Percentiles rank a stretch among this genome's conserved stretches.
Conservation (phyloP, 2,888 invertebrate species). For the Noctua pronuba region DNA sequence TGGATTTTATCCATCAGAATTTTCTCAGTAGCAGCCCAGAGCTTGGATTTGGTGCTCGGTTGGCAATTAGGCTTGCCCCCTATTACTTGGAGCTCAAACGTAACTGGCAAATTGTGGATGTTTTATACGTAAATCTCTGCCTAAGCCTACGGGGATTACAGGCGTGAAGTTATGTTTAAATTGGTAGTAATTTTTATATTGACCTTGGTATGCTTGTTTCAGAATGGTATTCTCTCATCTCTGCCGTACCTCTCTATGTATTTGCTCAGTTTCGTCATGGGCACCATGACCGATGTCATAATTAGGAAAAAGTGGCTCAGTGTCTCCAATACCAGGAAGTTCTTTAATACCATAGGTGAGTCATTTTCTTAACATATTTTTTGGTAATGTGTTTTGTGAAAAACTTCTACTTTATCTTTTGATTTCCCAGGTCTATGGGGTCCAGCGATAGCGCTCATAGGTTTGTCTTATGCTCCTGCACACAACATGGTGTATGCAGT, state of each 20-base stretch:
- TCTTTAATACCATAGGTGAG: slow-evolving; percentile 92
- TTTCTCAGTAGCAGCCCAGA: neutral
- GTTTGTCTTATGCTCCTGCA: slow-evolving; percentile 89
- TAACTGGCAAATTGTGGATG: neutral
- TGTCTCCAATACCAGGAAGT: slow-evolving; percentile 91
- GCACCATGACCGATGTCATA: slow-evolving; percentile 91
- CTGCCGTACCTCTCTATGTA: slow-evolving; percentile 94
- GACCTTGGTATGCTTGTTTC: slow-evolving; percentile 66
- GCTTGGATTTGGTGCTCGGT: neutral
- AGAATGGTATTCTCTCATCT: slow-evolving; percentile 93
- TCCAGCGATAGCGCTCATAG: slow-evolving; percentile 92
- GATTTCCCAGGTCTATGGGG: slow-evolving; percentile 80
- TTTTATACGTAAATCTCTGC: neutral
- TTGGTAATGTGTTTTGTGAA: neutral
- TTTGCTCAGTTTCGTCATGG: slow-evolving; percentile 93
- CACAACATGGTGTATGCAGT: slow-evolving; percentile 90
- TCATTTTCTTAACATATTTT: neutral
- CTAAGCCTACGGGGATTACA: neutral
- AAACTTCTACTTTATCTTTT: neutral
- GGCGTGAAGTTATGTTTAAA: neutral
- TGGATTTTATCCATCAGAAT: neutral
- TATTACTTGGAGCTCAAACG: neutral
- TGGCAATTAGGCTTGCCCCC: neutral
- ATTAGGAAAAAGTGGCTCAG: slow-evolving; percentile 89
- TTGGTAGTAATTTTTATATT: neutral